A percentile compares a stretch with the other conserved stretches of the same genome.
These are phyloP conservation scores for Rhagophthalmus giganteus DNA, from an alignment of 2,888 invertebrate genomes.

Conservation along the genomic window DNA sequence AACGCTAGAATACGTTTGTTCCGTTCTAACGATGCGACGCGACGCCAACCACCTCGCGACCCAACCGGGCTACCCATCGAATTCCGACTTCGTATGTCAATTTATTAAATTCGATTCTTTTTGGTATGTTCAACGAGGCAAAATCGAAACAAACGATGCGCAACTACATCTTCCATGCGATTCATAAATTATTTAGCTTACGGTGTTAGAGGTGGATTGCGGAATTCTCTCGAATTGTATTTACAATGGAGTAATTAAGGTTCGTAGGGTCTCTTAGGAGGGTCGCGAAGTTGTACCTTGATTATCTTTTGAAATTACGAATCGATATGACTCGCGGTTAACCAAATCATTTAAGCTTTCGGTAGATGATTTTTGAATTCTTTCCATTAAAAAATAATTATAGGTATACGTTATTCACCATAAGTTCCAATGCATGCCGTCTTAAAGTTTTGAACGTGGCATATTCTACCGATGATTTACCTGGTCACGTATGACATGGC, in stretches of 20 bases:
- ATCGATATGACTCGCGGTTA: too few relatives aligned
- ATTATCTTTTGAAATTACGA: background rate
- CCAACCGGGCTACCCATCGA: conserved; percentile 15
- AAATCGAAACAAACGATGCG: conserved; percentile 17
- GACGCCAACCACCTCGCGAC: conserved; percentile 19
- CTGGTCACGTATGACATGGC: too few relatives aligned
- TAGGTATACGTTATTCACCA: too few relatives aligned
- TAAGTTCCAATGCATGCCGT: too few relatives aligned
- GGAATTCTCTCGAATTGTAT: conserved; percentile 4
- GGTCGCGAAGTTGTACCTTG: background rate
- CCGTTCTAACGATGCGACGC: conserved; percentile 15
- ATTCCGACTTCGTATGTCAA: conserved; percentile 21
- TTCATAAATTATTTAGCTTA: conserved; percentile 8
- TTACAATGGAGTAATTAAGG: conserved; percentile 8
- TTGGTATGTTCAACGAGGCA: conserved; percentile 19
- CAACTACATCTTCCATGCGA: conserved; percentile 3
- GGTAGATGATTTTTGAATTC: too few relatives aligned
- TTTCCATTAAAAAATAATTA: too few relatives aligned
- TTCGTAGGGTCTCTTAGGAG: too few relatives aligned
- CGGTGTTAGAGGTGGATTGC: background rate
- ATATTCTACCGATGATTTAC: too few relatives aligned
- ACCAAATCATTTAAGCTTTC: too few relatives aligned
- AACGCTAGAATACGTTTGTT: conserved; percentile 23
- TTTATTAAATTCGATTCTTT: conserved; percentile 22
- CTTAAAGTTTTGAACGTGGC: too few relatives aligned